Evolutionary conservation across 2,888 invertebrate genomes (phyloP).

Genomic region (Dendrolimus houi): DNA sequence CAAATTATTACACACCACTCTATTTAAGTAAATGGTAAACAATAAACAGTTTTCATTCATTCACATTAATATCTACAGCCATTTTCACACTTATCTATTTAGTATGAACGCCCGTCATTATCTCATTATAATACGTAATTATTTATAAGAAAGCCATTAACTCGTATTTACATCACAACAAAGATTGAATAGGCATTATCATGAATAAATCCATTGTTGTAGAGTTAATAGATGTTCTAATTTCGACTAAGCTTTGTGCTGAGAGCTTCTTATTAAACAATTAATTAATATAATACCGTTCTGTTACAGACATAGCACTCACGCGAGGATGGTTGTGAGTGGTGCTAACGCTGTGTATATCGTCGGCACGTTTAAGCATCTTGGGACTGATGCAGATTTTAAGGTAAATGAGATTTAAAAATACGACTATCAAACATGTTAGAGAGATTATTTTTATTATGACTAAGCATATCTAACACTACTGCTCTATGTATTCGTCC

Average conservation of each 20-base stretch:
- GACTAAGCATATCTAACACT: too few relatives aligned
- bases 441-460: too few relatives aligned
- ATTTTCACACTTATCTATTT: too few relatives aligned
- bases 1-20: too few relatives aligned
- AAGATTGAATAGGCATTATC: neutral
- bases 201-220: neutral
- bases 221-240: neutral
- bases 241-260: neutral
- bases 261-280: neutral
- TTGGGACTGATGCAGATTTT: slow-evolving; percentile 83
- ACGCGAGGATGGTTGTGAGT: slow-evolving; percentile 87
- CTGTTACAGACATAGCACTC: slow-evolving; percentile 80
- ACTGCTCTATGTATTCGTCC: too few relatives aligned
- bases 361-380: slow-evolving; percentile 86
- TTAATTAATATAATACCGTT: slow-evolving; percentile 5
- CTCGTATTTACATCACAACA: neutral
- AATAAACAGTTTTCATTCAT: too few relatives aligned
- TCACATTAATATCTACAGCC: too few relatives aligned
- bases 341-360: slow-evolving; percentile 87
- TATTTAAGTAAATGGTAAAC: too few relatives aligned
- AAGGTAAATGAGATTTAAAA: slow-evolving; percentile 66
- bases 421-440: too few relatives aligned
- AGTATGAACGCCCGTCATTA: too few relatives aligned
- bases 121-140: too few relatives aligned
- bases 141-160: neutral